Percentiles rank a stretch among this genome's conserved stretches.
phyloP scores from a whole-genome alignment of 2,113 vertebrate genomes.

The Pitta sordida region DNA sequence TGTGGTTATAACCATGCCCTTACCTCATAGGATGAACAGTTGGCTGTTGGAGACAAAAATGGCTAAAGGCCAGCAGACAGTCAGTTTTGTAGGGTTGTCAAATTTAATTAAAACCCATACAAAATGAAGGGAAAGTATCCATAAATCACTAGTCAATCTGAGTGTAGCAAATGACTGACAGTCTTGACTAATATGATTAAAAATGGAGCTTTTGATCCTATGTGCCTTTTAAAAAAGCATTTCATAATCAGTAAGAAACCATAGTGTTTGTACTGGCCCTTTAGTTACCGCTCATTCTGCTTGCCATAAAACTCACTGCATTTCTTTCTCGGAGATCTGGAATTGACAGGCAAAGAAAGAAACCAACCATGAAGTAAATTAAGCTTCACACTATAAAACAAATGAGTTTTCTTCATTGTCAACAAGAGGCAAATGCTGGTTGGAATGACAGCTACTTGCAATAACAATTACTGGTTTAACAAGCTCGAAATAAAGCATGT shows the following conservation, averaged over 20 bases:
- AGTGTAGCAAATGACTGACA: neutral
- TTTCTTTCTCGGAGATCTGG: neutral
- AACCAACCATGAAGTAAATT: slow-evolving; percentile 52
- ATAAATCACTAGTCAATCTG: neutral
- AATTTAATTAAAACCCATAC: neutral
- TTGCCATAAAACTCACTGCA: neutral
- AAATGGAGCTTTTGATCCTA: neutral
- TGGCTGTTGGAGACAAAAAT: neutral
- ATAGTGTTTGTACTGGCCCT: neutral
- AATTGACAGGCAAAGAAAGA: slow-evolving; percentile 35
- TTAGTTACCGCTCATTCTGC: slow-evolving; percentile 25
- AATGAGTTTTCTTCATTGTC: slow-evolving; percentile 49
- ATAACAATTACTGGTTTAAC: slow-evolving; percentile 59
- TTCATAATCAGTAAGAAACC: neutral
- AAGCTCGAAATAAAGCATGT: slow-evolving; percentile 49
- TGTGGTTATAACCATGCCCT: neutral
- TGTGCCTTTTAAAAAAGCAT: neutral
- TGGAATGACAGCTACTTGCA: slow-evolving; percentile 33
- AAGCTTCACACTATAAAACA: slow-evolving; percentile 46
- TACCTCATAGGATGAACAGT: neutral
- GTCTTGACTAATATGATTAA: neutral
- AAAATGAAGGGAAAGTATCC: neutral
- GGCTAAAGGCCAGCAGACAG: neutral
- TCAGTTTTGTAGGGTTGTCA: neutral
- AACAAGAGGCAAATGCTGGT: slow-evolving; percentile 21